Base-by-base conservation (phyloP, 1,140 invertebrate genomes). In the Euura saliciscinereae region DNA sequence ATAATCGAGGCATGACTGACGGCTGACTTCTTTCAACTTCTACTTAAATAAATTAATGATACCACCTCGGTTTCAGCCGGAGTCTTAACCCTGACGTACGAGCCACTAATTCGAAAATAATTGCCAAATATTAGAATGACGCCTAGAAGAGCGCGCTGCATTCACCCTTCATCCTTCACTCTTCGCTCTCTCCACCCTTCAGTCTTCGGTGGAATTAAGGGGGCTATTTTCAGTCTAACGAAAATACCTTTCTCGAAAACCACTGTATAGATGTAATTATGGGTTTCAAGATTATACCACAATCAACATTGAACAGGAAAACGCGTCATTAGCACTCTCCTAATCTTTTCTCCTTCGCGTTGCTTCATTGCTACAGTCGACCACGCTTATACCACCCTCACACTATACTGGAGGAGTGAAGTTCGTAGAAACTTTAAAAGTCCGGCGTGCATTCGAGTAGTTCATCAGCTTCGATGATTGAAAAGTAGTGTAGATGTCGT, bases 1-100 rank as follows among this genome's bases (percentile, higher is more conserved):
- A 59, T 59, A 59, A 59, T 59, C 51, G 51, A 59, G 51, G 51
- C 51, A 59, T 59, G 51, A 59, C 51, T 59, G 51, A 59, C 51
- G 51, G 51, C 8, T 59, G 51, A 4, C 51, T 59, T 59, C 51
- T 59, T 59, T 59, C 13, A 59, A 59, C 51, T 59, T n/a, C 51
- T 59, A 59, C 51, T 59, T 59, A 59, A 59, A 59, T 59, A 6
- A 59, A 59, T 59, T 59, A 59, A 59, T 59, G 51, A 59, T 59
- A 8, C 13, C 13, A 59, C 51, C 51, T 59, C 10, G 51, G 51
- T 6, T 59, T 59, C 8, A 4, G 10, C 51, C 8, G 5, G 6
- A n/a, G 3, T 59, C 13, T 11, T 11, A 59, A 59, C 51, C 51
- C 8, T 59, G 51, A 59, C 51, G 51, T 59, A 59, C 51, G 51